These are phyloP conservation scores for Gobio gobio DNA, from an alignment of 2,113 vertebrate genomes.

Conservation along the genomic window DNA sequence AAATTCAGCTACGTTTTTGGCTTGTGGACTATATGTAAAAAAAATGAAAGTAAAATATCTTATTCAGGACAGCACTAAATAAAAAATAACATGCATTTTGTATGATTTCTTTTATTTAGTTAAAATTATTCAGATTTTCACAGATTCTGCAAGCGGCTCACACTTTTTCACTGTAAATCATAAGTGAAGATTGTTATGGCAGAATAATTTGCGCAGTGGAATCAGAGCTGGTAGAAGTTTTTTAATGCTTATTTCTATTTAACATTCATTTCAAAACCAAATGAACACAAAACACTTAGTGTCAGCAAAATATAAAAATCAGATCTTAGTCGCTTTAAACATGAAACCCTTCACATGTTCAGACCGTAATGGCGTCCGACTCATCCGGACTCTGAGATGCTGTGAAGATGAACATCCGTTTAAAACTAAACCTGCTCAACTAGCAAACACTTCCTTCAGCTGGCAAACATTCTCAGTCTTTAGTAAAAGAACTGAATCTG, in stretches of 20 bases:
- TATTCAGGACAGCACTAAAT: too few species aligned
- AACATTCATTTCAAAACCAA: slow-evolving; percentile 37
- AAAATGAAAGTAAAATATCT: too few species aligned
- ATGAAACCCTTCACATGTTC: not conserved
- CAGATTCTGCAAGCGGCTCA: too few species aligned
- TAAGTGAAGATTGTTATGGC: not conserved
- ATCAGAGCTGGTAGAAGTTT: not conserved
- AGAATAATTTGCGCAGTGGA: not conserved
- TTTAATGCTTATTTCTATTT: slow-evolving; percentile 23
- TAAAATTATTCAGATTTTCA: too few species aligned
- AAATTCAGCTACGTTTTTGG: too few species aligned
- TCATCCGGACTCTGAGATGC: not conserved
- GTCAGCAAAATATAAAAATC: slow-evolving; percentile 22
- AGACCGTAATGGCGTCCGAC: not conserved
- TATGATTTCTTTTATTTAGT: too few species aligned
- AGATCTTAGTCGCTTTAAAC: slow-evolving; percentile 18
- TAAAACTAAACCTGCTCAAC: not conserved
- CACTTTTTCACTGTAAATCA: too few species aligned
- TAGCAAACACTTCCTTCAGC: too few species aligned
- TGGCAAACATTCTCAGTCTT: slow-evolving; percentile 4
- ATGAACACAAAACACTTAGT: slow-evolving; percentile 24
- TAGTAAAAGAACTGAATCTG: not conserved
- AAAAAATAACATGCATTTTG: too few species aligned
- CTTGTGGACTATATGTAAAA: too few species aligned
- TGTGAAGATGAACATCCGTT: not conserved